phyloP scores from a whole-genome alignment of 1,140 invertebrate genomes.

The Camponotus vicinus region DNA sequence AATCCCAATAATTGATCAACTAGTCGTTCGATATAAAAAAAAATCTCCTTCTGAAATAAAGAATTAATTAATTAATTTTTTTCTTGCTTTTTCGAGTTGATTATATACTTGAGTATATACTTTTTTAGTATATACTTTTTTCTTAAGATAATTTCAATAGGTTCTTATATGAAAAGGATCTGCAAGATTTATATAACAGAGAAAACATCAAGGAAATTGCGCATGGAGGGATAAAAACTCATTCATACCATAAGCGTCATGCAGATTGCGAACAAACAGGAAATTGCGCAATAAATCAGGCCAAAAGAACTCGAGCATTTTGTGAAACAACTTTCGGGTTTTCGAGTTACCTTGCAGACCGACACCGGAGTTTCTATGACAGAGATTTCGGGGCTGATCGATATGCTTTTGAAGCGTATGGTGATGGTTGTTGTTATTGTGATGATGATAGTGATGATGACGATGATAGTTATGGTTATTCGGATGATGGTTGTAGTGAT shows the following conservation, averaged over 20 bases:
- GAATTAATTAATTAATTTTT: background rate
- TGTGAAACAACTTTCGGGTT: conserved; percentile 73
- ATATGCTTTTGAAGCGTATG: conserved; percentile 88
- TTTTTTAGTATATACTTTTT: background rate
- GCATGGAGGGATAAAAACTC: background rate
- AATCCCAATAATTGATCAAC: background rate
- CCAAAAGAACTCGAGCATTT: conserved; percentile 69
- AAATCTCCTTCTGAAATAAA: too few relatives aligned
- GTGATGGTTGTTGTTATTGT: conserved; percentile 86
- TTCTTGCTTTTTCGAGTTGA: background rate
- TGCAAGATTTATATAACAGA: background rate
- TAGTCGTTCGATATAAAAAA: background rate
- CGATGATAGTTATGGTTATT: conserved; percentile 85
- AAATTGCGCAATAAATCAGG: conserved; percentile 55
- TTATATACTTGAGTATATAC: background rate
- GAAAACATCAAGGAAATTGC: conserved; percentile 20
- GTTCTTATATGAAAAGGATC: background rate
- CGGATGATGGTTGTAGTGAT: conserved; percentile 85
- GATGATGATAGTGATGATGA: conserved; percentile 85
- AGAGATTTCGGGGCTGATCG: conserved; percentile 87
- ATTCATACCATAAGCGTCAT: conserved; percentile 42
- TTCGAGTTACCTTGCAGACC: conserved; percentile 89
- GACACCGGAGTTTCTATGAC: conserved; percentile 88
- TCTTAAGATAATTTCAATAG: conserved; percentile 3
- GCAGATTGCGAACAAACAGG: conserved; percentile 34